Evolutionary conservation across 1,140 invertebrate species (phyloP).

Genomic region (Drosophila equinoxialis): DNA sequence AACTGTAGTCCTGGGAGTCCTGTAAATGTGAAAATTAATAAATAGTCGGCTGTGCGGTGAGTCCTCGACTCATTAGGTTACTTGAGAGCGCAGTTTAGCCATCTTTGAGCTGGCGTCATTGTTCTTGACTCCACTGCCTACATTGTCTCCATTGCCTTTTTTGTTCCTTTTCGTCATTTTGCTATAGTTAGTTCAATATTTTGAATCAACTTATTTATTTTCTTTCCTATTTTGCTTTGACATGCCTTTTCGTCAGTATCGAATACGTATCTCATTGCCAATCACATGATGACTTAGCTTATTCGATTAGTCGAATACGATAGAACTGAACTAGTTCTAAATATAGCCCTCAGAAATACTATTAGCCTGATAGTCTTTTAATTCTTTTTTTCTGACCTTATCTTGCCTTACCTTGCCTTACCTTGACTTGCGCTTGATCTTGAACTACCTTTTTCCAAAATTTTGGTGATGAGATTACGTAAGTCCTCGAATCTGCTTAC

Average conservation of each 20-base stretch:
- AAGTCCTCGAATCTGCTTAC: no score
- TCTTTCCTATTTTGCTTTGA: conserved; percentile 42
- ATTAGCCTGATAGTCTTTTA: no score
- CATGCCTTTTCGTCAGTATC: conserved; percentile 40
- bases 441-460: no score
- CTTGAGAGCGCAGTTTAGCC: conserved; percentile 59
- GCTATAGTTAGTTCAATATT: conserved; percentile 30
- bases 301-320: conserved; percentile 18
- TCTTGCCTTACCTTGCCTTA: no score
- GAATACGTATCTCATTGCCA: conserved; percentile 49
- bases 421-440: no score
- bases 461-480: no score
- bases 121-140: conserved; percentile 30
- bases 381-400: no score
- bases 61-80: conserved; percentile 27
- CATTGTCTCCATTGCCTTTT: conserved; percentile 30
- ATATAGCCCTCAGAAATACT: neutral
- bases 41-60: conserved; percentile 37
- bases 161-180: conserved; percentile 63
- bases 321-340: neutral
- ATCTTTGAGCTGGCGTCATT: conserved; percentile 25
- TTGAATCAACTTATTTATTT: conserved; percentile 38
- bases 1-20: conserved; percentile 84
- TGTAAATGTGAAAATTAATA: conserved; percentile 29
- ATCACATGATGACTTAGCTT: conserved; percentile 63